phyloP scores from a whole-genome alignment of 2,888 invertebrate genomes.

The Leucozona laternaria region DNA sequence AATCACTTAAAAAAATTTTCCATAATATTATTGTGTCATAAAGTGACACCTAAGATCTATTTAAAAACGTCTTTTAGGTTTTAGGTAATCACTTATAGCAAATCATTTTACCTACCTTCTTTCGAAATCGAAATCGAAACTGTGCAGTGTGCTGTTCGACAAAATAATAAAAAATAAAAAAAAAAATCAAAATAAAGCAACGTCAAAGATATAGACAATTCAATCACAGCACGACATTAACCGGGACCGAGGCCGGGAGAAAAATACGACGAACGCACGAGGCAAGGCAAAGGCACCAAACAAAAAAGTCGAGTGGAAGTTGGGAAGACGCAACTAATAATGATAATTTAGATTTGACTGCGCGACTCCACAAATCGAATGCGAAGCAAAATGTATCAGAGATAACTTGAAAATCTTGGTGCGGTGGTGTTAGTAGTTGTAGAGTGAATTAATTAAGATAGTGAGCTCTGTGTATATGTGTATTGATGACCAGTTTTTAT shows the following conservation, averaged over 20 bases:
- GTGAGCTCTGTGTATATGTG: neutral
- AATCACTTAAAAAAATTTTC: neutral
- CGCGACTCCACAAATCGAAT: slow-evolving; percentile 5
- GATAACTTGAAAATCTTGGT: slow-evolving; percentile 20
- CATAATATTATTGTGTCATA: neutral
- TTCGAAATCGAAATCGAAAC: neutral
- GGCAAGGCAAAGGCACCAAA: slow-evolving; percentile 26
- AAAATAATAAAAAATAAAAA: neutral
- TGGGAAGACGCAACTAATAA: slow-evolving; percentile 53
- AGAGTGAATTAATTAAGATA: neutral
- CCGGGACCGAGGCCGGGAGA: slow-evolving; percentile 7
- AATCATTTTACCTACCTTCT: slow-evolving; percentile 12
- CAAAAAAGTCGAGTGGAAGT: slow-evolving; percentile 38
- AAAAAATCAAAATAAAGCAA: slow-evolving; percentile 3
- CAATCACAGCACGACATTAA: slow-evolving; percentile 28
- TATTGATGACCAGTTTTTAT: neutral
- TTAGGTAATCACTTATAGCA: neutral
- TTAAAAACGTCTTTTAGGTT: neutral
- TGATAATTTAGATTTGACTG: slow-evolving; percentile 56
- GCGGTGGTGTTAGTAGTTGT: neutral
- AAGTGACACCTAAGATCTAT: neutral
- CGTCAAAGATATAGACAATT: slow-evolving; percentile 13
- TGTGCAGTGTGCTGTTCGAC: neutral
- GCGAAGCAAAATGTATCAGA: neutral
- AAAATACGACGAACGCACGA: slow-evolving; percentile 13